A percentile compares a stretch with the other conserved stretches of the same genome.
Evolutionary conservation across 1,140 invertebrate species (phyloP).

Genomic region (Megalonaias nervosa): DNA sequence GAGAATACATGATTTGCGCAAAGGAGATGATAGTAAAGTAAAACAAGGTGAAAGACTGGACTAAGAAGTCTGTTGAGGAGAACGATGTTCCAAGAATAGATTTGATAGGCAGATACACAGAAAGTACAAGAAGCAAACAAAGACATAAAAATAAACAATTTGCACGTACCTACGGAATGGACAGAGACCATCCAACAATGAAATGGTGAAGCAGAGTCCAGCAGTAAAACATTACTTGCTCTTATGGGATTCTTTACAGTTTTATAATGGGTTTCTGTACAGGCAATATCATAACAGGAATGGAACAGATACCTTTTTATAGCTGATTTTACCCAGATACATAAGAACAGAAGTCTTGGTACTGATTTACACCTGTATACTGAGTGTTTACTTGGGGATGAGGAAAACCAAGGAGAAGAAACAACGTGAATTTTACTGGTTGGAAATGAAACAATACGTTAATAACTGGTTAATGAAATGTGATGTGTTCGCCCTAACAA

Average conservation of each 20-base stretch:
- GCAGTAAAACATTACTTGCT: slow-evolving; percentile 9
- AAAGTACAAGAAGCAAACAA: no score
- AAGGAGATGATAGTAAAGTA: no score
- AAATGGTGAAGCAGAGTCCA: background rate
- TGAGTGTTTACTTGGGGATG: background rate
- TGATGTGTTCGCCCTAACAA: background rate
- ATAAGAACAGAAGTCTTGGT: background rate
- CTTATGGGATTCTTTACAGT: background rate
- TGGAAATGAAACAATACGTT: slow-evolving; percentile 5
- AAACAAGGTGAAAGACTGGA: no score
- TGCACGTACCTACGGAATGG: no score
- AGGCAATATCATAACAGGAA: background rate
- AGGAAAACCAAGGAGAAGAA: no score
- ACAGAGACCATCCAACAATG: no score
- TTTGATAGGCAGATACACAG: no score
- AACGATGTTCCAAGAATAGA: no score
- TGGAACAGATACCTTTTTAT: background rate
- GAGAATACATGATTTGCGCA: no score
- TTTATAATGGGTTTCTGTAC: background rate
- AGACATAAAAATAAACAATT: no score
- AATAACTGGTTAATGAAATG: background rate
- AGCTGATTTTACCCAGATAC: background rate
- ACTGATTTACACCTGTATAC: background rate
- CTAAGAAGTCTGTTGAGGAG: no score
- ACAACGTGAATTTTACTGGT: slow-evolving; percentile 4